Conservation (phyloP, 2,113 vertebrate genomes). For the Apeltes quadracus region DNA sequence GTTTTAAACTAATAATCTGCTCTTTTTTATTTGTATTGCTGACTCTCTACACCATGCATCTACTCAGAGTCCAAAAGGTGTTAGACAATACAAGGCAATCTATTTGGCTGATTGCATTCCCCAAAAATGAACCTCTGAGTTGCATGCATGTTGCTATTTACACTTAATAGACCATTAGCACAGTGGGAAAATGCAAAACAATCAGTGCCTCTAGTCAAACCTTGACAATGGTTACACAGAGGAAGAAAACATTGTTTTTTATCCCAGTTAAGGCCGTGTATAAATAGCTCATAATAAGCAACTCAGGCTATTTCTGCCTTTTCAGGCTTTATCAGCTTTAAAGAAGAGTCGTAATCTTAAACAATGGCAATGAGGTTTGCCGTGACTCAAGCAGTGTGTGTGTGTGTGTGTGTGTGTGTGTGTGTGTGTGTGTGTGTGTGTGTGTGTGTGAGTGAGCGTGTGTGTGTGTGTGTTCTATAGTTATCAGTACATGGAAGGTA, state of each 20-base stretch:
- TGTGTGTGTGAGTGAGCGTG: conserved; percentile 11
- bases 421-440: conserved; percentile 26
- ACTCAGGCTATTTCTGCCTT: conserved; percentile 7
- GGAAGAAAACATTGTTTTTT: conserved; percentile 44
- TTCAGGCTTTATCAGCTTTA: conserved; percentile 30
- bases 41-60: neutral
- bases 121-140: neutral
- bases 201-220: conserved; percentile 32
- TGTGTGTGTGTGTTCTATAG: conserved; percentile 33
- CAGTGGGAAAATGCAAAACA: conserved; percentile 22
- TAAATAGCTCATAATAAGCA: conserved; percentile 33
- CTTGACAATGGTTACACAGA: conserved; percentile 26
- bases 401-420: conserved; percentile 9
- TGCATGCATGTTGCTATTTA: neutral
- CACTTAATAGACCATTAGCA: conserved; percentile 9
- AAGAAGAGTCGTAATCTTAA: conserved; percentile 30
- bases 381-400: conserved; percentile 41
- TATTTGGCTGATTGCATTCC: conserved; percentile 34
- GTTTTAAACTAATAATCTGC: neutral
- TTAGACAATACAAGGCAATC: neutral
- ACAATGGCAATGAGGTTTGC: conserved; percentile 68
- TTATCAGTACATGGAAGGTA: conserved; percentile 38
- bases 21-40: neutral
- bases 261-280: conserved; percentile 24
- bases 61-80: neutral